Evolutionary conservation across 1,140 invertebrate species (phyloP).

Genomic region (Drosophila biarmipes): DNA sequence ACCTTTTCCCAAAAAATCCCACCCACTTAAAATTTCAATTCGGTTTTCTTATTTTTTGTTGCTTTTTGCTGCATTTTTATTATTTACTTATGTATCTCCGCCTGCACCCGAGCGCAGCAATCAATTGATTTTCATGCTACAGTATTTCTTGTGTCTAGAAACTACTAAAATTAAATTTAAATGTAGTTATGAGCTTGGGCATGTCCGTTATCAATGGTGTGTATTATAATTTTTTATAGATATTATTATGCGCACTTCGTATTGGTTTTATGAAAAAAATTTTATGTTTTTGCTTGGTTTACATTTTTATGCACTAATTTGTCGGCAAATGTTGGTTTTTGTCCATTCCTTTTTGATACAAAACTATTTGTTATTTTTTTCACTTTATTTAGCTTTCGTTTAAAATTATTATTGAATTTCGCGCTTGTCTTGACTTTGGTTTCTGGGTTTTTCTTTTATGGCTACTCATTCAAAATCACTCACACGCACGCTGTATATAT

Average conservation of each 20-base stretch:
- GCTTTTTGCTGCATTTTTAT: constrained; percentile 68
- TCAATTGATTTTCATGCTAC: constrained; percentile 82
- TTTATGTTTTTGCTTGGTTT: constrained; percentile 42
- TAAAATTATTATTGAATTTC: constrained; percentile 78
- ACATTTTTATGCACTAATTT: constrained; percentile 68
- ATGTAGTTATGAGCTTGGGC: constrained; percentile 74
- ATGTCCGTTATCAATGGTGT: constrained; percentile 47
- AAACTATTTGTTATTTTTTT: constrained; percentile 64
- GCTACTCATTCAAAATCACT: constrained; percentile 38
- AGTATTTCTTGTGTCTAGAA: constrained; percentile 81
- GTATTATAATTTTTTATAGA: constrained; percentile 67
- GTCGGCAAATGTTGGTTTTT: constrained; percentile 56
- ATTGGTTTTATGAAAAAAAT: constrained; percentile 64
- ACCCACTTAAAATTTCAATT: not conserved
- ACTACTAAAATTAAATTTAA: constrained; percentile 83
- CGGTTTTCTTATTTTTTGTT: constrained; percentile 52
- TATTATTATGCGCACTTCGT: constrained; percentile 68
- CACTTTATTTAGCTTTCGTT: constrained; percentile 33
- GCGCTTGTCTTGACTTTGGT: constrained; percentile 47
- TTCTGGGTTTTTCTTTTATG: constrained; percentile 10
- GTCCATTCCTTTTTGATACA: constrained; percentile 50
- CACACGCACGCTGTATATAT: constrained; percentile 47
- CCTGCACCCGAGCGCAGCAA: constrained; percentile 52
- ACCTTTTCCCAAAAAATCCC: not conserved
- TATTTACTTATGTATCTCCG: constrained; percentile 71